Base-by-base conservation (phyloP, 2,888 invertebrate genomes). In the Himalopsyche japonica region DNA sequence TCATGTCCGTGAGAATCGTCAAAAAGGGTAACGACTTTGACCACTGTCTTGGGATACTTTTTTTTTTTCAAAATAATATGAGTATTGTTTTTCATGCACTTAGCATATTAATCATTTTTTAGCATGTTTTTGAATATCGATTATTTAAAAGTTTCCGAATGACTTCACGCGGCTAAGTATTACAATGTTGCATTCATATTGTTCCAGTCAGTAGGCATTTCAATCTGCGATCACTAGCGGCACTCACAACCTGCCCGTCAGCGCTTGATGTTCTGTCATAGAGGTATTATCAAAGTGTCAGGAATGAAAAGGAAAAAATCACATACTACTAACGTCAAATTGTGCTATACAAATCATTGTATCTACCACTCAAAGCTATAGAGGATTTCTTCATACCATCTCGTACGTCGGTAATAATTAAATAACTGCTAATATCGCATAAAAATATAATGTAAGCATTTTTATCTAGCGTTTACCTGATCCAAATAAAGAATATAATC, bases 241-340 rank as follows among this genome's bases (percentile, higher is more conserved):
- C 70, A 15, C 70, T 27, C 27, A 30, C 70, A 27, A 27, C 70
- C 30, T 3, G 70, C 70, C 70, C 70, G 70, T 70, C 70, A 70
- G 70, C 70, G 70, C 70, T 77, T 85, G 83, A 85, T 81, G 70
- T 47, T 49, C 85, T 81, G 81, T 85, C 85, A 85, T 83, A 82
- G 81, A 85, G 80, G 83, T 85, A 85, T 85, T 80, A 85, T 85
- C 83, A 83, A 85, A 57, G 83, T 85, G 85, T 85, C 85, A 85
- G 85, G 57, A 78, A 70, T 70, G 70, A 70, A 70, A 27, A 70
- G 30, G 32, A 30, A 70, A 70, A 70, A 70, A 70, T 70, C 70
- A 10, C 70, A 70, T 27, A 70, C 70, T 24, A 70, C 70, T 70
- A 8, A 12, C 27, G 30, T 70, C 70, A 70, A 70, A 15, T 70